Evolutionary conservation across 2,113 vertebrate species (phyloP).

Genomic region (Corythaeola cristata): DNA sequence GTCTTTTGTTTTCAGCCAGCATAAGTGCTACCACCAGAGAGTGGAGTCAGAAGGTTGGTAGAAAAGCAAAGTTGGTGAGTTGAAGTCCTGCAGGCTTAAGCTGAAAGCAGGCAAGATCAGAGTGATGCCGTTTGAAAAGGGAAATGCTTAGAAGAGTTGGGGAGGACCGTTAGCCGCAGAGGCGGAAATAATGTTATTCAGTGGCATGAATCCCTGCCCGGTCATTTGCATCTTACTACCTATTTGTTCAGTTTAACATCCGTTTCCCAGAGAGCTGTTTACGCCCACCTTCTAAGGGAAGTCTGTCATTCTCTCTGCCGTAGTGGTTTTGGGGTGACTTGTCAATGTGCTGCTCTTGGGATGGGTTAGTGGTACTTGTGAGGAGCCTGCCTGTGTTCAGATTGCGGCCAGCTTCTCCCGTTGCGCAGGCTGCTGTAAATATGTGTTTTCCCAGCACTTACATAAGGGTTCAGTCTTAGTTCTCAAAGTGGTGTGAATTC

Average conservation of each 20-base stretch:
- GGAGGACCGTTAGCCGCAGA: background rate
- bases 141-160: background rate
- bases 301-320: background rate
- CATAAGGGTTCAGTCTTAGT: background rate
- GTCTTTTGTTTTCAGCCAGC: background rate
- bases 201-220: background rate
- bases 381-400: background rate
- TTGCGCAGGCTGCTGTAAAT: fast-evolving
- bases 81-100: background rate
- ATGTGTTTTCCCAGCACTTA: background rate
- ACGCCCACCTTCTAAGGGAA: background rate
- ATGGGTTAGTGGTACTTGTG: background rate
- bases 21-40: background rate
- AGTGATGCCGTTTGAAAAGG: background rate
- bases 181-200: background rate
- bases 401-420: background rate
- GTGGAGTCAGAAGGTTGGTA: background rate
- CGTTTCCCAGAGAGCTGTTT: background rate
- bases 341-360: background rate
- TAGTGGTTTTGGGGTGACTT: background rate
- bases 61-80: background rate
- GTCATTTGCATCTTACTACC: background rate
- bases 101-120: background rate
- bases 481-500: background rate
- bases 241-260: background rate